These are phyloP conservation scores for Platyscapa corneri DNA, from an alignment of 1,140 invertebrate genomes.

Conservation along the genomic window DNA sequence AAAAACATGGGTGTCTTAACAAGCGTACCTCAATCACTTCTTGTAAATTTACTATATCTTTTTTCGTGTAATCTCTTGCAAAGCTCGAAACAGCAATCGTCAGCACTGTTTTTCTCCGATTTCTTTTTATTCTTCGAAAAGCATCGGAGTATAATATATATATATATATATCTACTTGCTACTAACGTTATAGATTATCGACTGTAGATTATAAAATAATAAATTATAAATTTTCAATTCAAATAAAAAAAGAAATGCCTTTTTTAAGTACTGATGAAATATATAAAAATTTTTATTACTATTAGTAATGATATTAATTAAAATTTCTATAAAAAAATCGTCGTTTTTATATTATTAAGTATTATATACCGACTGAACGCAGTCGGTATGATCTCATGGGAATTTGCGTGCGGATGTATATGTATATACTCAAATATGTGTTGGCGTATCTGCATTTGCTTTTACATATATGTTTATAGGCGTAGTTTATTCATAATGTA, in stretches of 20 bases:
- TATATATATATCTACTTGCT: neutral
- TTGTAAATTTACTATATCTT: neutral
- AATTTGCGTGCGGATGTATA: neutral
- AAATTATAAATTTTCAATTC: neutral
- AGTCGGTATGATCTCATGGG: neutral
- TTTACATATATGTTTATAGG: neutral
- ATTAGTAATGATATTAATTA: no score
- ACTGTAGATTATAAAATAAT: neutral
- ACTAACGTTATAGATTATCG: neutral
- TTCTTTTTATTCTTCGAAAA: neutral
- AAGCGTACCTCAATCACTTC: neutral
- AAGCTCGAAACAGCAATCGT: constrained; percentile 29
- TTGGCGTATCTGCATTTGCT: no score
- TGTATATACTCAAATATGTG: no score
- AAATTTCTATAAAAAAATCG: no score
- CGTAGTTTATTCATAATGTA: neutral
- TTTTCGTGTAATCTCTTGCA: neutral
- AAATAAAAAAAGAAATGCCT: no score
- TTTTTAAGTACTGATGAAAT: no score
- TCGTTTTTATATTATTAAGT: no score
- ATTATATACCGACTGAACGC: neutral
- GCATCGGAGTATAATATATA: neutral
- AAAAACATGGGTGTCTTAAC: constrained; percentile 12
- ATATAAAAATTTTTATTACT: no score
- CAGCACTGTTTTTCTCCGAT: constrained; percentile 30